These are phyloP conservation scores for Chaetogeoica ovagalla DNA, from an alignment of 2,888 invertebrate genomes.

Conservation along the genomic window DNA sequence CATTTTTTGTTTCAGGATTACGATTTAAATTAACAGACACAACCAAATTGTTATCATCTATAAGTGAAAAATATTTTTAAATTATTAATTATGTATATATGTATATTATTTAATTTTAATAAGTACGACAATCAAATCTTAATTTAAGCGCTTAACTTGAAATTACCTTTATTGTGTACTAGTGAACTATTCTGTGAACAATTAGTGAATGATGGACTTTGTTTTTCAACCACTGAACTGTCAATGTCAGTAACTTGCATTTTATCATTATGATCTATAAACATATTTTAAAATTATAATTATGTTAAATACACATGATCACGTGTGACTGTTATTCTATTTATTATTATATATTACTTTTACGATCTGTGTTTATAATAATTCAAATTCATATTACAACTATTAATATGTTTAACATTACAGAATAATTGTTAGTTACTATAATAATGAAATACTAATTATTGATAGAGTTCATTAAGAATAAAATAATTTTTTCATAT, in stretches of 20 bases:
- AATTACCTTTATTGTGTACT: slow-evolving; percentile 14
- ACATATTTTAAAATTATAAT: not conserved
- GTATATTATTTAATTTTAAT: not conserved
- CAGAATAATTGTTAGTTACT: no score
- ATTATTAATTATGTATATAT: not conserved
- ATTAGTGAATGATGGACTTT: not conserved
- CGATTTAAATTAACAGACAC: slow-evolving; percentile 6
- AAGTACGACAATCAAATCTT: not conserved
- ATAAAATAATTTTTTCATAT: no score
- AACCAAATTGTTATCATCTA: slow-evolving; percentile 11
- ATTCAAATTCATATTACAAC: no score
- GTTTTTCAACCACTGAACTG: not conserved
- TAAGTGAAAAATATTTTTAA: not conserved
- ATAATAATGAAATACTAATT: no score
- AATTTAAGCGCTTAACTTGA: not conserved
- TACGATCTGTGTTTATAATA: no score
- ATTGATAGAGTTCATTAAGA: no score
- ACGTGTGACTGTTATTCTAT: no score
- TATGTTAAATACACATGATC: not conserved
- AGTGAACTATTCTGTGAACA: not conserved
- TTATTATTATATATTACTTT: no score
- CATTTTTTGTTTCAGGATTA: slow-evolving; percentile 29
- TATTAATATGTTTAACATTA: no score
- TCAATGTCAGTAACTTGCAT: slow-evolving; percentile 34
- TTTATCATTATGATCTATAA: slow-evolving; percentile 29